Conservation (phyloP, 1,140 invertebrate species). For the Ectropis grisescens region DNA sequence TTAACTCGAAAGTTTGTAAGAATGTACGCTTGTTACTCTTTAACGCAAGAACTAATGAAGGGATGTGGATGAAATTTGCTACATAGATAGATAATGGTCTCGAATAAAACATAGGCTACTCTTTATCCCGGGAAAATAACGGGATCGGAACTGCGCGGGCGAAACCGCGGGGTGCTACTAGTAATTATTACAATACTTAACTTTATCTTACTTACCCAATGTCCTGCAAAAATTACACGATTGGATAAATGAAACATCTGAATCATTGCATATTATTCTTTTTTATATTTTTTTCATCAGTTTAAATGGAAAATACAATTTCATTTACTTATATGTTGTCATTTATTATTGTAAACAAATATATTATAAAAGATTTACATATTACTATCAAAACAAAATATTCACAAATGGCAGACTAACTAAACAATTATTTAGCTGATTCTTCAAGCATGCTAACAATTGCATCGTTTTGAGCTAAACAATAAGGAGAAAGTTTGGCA, state of each 20-base stretch:
- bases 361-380: slow-evolving; percentile 71
- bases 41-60: no score
- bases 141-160: no score
- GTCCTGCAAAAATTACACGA: no score
- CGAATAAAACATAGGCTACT: no score
- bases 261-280: slow-evolving; percentile 68
- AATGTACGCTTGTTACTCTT: no score
- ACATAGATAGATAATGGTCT: no score
- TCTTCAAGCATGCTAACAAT: slow-evolving; percentile 65
- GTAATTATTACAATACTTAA: no score
- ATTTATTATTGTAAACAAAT: slow-evolving; percentile 68
- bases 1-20: no score
- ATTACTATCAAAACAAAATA: slow-evolving; percentile 71
- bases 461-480: slow-evolving; percentile 68
- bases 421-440: slow-evolving; percentile 66
- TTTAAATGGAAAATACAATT: slow-evolving; percentile 71
- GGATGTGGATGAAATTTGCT: no score
- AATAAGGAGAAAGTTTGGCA: slow-evolving; percentile 68
- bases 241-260: slow-evolving; percentile 48
- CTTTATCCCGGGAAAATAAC: no score
- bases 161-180: no score
- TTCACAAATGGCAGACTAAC: slow-evolving; percentile 71
- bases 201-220: no score
- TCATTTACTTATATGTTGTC: slow-evolving; percentile 69
- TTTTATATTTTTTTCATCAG: slow-evolving; percentile 68